Conservation (phyloP, 2,113 vertebrate genomes). For the Crotalus viridis region DNA sequence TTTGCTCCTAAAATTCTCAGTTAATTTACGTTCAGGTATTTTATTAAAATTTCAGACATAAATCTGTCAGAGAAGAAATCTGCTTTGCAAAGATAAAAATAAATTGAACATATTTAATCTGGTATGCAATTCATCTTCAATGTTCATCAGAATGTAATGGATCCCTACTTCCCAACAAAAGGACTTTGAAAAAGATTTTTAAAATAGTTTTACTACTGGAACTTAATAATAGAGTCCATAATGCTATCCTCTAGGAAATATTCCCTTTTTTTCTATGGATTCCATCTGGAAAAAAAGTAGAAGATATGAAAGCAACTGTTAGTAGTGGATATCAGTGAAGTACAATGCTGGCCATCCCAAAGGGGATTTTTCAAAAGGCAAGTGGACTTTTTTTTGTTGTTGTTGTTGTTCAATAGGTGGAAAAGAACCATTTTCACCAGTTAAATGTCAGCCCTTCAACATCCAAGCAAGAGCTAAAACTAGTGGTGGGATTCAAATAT, state of each 20-base stretch:
- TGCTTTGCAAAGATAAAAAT: neutral
- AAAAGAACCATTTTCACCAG: neutral
- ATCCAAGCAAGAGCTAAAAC: neutral
- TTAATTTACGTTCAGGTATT: neutral
- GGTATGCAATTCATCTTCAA: neutral
- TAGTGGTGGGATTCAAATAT: no score
- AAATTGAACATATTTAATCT: neutral
- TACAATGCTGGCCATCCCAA: neutral
- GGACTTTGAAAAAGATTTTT: neutral
- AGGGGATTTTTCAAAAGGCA: neutral
- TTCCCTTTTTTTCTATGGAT: neutral
- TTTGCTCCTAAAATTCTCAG: neutral
- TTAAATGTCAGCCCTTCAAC: neutral
- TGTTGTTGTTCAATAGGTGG: neutral
- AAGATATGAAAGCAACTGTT: neutral
- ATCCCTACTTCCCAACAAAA: neutral
- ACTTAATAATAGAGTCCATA: neutral
- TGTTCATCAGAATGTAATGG: neutral
- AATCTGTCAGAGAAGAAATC: neutral
- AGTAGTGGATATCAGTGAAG: neutral
- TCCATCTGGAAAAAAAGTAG: neutral
- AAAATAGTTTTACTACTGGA: neutral
- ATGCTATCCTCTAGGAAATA: neutral
- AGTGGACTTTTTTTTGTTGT: neutral
- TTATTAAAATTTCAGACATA: neutral